A percentile compares a stretch with the other conserved stretches of the same genome.
These are phyloP conservation scores for Aphelocoma californica DNA, from an alignment of 2,797 vertebrate species.

Conservation along the genomic window DNA sequence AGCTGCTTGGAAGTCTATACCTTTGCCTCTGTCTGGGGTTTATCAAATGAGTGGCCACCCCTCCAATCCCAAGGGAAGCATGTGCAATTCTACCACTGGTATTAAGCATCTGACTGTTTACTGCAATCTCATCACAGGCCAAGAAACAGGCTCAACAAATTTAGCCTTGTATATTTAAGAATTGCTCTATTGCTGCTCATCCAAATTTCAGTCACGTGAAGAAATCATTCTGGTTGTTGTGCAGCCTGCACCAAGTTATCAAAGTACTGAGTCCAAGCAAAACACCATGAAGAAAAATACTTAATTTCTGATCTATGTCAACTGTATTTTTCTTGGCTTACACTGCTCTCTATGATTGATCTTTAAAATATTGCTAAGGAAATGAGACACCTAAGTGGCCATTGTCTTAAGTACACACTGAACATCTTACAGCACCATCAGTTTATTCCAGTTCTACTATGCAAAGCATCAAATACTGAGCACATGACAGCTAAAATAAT, in stretches of 20 bases:
- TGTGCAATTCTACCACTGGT: neutral
- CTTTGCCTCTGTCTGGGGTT: neutral
- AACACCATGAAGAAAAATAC: neutral
- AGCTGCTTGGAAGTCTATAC: neutral
- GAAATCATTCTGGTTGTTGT: neutral
- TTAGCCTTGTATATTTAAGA: neutral
- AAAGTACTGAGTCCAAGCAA: neutral
- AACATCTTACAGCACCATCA: neutral
- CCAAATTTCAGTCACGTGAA: neutral
- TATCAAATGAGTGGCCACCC: neutral
- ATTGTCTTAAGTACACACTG: neutral
- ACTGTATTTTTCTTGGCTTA: neutral
- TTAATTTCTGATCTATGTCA: slow-evolving; percentile 7
- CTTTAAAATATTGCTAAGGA: neutral
- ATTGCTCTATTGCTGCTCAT: neutral
- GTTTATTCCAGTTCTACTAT: neutral
- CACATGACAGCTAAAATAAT: slow-evolving; percentile 31
- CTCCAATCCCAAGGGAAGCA: neutral
- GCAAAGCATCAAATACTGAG: slow-evolving; percentile 20
- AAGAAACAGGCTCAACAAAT: neutral
- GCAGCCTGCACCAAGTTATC: neutral
- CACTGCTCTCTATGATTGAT: neutral
- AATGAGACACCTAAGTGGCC: slow-evolving; percentile 14
- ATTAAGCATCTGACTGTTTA: neutral
- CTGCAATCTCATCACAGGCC: neutral